Conservation (phyloP, 2,113 vertebrate species). For the Physeter macrocephalus region DNA sequence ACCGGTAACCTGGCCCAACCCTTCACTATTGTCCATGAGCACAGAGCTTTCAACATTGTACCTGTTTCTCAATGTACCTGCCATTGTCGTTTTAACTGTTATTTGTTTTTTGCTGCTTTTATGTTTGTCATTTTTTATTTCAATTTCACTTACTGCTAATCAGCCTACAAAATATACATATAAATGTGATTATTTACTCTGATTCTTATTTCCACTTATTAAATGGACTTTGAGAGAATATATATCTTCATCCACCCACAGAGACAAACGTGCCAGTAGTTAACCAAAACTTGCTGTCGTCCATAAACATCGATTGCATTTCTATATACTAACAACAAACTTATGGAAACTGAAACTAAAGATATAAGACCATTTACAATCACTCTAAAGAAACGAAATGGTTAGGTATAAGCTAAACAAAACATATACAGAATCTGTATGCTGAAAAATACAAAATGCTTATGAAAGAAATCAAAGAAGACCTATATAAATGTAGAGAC, state of each 20-base stretch:
- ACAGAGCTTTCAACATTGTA: neutral
- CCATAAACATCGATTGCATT: neutral
- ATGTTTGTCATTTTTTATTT: neutral
- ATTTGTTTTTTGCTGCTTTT: neutral
- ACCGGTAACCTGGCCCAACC: constrained; percentile 5
- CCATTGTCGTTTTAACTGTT: neutral
- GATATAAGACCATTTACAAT: neutral
- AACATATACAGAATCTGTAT: neutral
- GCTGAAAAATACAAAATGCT: neutral
- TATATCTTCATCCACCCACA: no score
- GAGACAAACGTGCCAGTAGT: neutral
- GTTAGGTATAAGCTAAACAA: neutral
- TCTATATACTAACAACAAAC: neutral
- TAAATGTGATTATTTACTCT: neutral
- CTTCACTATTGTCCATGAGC: neutral
- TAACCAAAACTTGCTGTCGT: neutral
- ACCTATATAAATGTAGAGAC: neutral
- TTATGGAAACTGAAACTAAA: neutral
- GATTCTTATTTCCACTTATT: neutral
- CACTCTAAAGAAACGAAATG: neutral
- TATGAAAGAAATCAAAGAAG: neutral
- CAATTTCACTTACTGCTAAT: neutral
- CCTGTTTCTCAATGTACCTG: neutral
- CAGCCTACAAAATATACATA: neutral
- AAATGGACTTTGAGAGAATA: no score